Percentiles rank a stretch among this genome's conserved stretches.
phyloP scores from a whole-genome alignment of 2,797 vertebrate genomes.

The Tinamus major region DNA sequence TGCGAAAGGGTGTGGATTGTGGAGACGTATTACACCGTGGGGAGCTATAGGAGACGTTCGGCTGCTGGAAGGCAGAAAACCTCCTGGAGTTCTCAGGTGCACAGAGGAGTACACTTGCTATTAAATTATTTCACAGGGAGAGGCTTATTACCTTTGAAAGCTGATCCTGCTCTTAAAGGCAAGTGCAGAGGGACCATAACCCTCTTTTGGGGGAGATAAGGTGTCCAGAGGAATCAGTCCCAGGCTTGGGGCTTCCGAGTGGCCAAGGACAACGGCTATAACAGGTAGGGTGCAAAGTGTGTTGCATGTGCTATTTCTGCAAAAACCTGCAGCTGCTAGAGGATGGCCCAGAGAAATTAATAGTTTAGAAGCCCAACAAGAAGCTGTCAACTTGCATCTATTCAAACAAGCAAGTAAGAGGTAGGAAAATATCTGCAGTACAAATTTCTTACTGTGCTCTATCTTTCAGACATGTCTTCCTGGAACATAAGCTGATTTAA shows the following conservation, averaged over 20 bases:
- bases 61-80: constrained; percentile 32
- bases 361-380: neutral
- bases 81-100: constrained; percentile 34
- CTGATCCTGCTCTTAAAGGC: constrained; percentile 3
- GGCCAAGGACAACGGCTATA: neutral
- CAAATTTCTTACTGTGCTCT: neutral
- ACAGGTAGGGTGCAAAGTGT: fast-evolving
- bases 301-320: neutral
- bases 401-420: neutral
- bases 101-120: neutral
- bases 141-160: constrained; percentile 1
- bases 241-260: neutral
- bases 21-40: neutral
- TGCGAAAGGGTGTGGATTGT: neutral
- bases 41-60: constrained; percentile 33
- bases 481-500: neutral
- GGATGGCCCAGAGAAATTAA: neutral
- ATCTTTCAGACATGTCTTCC: fast-evolving
- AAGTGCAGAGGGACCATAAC: neutral
- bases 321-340: neutral
- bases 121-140: constrained; percentile 36
- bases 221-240: neutral
- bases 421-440: neutral
- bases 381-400: neutral
- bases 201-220: neutral